Conservation (phyloP, 2,888 invertebrate species). For the Trichopoda pennipes region DNA sequence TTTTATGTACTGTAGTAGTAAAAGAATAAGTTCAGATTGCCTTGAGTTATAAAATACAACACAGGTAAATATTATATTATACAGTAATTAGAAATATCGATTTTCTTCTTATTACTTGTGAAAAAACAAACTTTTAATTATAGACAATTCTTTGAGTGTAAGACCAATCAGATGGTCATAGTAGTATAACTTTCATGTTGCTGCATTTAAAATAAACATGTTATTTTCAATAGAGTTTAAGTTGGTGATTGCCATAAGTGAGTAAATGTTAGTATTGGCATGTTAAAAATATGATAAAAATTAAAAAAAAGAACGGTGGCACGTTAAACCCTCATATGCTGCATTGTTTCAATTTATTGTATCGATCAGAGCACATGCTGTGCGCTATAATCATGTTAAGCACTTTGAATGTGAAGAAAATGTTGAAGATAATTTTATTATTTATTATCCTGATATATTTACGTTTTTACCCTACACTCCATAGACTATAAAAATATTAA, state of each 20-base stretch:
- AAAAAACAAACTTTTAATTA: not conserved
- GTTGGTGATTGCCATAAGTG: slow-evolving; percentile 26
- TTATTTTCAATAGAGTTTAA: slow-evolving; percentile 44
- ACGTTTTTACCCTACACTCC: slow-evolving; percentile 26
- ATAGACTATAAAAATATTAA: not conserved
- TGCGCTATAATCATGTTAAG: slow-evolving; percentile 53
- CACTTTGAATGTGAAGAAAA: slow-evolving; percentile 49
- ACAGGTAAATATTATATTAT: too few species aligned
- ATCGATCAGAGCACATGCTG: slow-evolving; percentile 63
- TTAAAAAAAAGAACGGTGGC: slow-evolving; percentile 58
- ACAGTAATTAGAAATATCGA: too few species aligned
- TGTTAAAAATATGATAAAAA: slow-evolving; percentile 5
- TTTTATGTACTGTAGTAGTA: too few species aligned
- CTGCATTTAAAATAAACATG: slow-evolving; percentile 45
- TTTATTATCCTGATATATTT: slow-evolving; percentile 54
- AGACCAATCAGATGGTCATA: slow-evolving; percentile 27
- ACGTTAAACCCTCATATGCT: slow-evolving; percentile 65
- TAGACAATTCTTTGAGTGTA: slow-evolving; percentile 29
- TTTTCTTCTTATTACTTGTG: too few species aligned
- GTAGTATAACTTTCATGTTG: slow-evolving; percentile 10
- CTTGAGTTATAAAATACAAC: too few species aligned
- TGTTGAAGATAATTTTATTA: slow-evolving; percentile 63
- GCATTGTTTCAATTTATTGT: slow-evolving; percentile 64
- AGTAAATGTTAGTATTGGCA: slow-evolving; percentile 42
- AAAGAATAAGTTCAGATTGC: too few species aligned